phyloP scores from a whole-genome alignment of 2,797 vertebrate species.

The Megalops cyprinoides region DNA sequence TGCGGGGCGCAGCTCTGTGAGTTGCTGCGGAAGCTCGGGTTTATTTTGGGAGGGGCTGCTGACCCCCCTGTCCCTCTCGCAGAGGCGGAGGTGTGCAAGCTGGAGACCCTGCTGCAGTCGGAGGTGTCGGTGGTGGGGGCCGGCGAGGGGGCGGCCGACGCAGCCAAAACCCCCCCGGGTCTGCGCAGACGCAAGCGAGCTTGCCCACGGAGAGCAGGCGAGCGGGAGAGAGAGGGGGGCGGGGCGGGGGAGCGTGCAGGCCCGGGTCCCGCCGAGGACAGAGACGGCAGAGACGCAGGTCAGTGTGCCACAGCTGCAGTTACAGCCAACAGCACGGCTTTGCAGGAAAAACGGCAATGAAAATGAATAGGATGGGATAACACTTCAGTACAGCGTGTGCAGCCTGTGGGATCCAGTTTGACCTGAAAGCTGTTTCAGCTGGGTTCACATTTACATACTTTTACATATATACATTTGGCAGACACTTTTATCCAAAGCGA shows the following conservation, averaged over 20 bases:
- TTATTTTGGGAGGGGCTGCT: neutral
- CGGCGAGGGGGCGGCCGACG: conserved; percentile 72
- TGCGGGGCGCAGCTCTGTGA: neutral
- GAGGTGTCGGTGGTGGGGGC: conserved; percentile 78
- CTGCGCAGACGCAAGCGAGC: conserved; percentile 83
- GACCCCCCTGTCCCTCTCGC: neutral
- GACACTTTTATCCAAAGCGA: no score
- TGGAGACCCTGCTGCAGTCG: conserved; percentile 79
- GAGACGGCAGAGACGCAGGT: conserved; percentile 66
- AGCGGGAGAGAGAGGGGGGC: conserved; percentile 65
- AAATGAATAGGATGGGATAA: no score
- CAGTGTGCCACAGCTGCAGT: no score
- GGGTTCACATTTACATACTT: no score
- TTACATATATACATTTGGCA: no score
- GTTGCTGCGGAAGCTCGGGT: no score
- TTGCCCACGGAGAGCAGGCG: conserved; percentile 76
- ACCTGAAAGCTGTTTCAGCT: no score
- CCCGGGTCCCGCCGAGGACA: conserved; percentile 50
- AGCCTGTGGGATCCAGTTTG: no score
- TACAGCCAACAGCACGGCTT: no score
- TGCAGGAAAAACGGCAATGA: no score
- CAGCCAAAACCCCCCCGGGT: conserved; percentile 66
- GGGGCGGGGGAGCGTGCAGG: conserved; percentile 46
- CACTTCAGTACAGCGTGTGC: no score
- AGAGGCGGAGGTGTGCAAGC: conserved; percentile 83